These are phyloP conservation scores for Mirza zaza DNA, from an alignment of 2,113 vertebrate genomes.

Conservation along the genomic window DNA sequence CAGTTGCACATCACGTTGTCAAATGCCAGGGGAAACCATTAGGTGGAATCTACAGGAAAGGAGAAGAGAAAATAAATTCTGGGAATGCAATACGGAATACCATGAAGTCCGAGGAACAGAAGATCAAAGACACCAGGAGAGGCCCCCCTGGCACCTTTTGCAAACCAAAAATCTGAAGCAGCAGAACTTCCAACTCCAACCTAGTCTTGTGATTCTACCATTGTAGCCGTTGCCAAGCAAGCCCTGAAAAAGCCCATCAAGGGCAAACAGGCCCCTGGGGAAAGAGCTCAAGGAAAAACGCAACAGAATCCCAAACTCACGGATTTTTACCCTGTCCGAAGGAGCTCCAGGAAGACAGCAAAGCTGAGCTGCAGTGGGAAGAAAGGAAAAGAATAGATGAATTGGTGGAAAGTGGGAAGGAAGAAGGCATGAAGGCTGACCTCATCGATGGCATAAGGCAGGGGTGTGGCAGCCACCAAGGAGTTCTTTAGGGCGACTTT, in stretches of 20 bases:
- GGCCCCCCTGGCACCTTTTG: constrained; percentile 73
- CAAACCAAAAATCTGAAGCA: constrained; percentile 83
- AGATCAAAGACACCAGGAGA: constrained; percentile 79
- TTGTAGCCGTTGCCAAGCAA: constrained; percentile 77
- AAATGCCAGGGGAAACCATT: constrained; percentile 86
- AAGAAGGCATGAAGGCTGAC: constrained; percentile 95
- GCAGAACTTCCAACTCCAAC: constrained; percentile 74
- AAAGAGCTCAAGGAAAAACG: constrained; percentile 86
- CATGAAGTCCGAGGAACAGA: constrained; percentile 84
- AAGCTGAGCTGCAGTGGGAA: constrained; percentile 92
- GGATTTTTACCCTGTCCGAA: constrained; percentile 95
- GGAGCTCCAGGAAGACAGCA: constrained; percentile 95
- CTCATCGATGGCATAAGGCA: constrained; percentile 93
- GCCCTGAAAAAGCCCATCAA: constrained; percentile 80
- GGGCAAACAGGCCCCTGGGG: constrained; percentile 85
- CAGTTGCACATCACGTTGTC: constrained; percentile 87
- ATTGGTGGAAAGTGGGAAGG: constrained; percentile 90
- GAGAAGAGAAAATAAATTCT: constrained; percentile 85
- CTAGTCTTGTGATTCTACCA: constrained; percentile 70
- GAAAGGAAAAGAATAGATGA: constrained; percentile 91
- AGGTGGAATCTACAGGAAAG: constrained; percentile 82
- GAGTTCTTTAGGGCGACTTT: constrained; percentile 94
- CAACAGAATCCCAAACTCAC: constrained; percentile 93
- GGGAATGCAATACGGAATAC: constrained; percentile 74
- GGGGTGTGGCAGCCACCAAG: constrained; percentile 93